These are phyloP conservation scores for Brotogeris chrysoptera DNA, from an alignment of 2,797 vertebrate species.

Conservation along the genomic window DNA sequence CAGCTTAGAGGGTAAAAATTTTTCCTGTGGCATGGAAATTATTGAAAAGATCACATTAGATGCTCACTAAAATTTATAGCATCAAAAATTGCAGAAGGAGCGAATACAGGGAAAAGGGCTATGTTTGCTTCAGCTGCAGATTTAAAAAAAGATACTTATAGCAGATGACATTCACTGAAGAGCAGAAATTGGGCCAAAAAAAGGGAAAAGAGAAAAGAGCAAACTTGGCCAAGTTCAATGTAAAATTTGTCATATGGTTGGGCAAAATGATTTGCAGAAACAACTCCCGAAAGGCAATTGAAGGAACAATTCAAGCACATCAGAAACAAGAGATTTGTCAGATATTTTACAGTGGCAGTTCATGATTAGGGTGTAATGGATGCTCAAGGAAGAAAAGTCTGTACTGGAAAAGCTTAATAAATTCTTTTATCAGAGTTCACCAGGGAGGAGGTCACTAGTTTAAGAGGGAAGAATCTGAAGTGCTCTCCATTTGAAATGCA, in stretches of 20 bases:
- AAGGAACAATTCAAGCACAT: background rate
- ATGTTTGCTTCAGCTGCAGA: background rate
- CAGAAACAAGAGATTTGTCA: slow-evolving; percentile 28
- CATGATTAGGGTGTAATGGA: background rate
- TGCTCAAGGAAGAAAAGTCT: background rate
- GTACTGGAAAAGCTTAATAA: slow-evolving; percentile 5
- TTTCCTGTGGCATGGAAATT: slow-evolving; percentile 14
- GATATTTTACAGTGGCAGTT: background rate
- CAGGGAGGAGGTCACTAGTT: slow-evolving; percentile 6
- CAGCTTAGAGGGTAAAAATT: slow-evolving; percentile 11
- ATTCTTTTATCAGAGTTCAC: slow-evolving; percentile 11
- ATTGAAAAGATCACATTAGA: background rate
- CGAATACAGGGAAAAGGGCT: background rate
- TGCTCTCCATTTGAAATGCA: background rate
- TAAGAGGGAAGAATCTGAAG: background rate
- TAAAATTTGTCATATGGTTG: background rate
- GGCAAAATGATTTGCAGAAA: slow-evolving; percentile 2
- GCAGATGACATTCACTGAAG: background rate
- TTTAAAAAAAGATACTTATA: background rate
- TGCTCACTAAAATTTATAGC: background rate
- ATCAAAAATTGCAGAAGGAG: background rate
- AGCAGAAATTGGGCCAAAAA: background rate
- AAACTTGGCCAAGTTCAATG: background rate
- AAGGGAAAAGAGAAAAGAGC: background rate
- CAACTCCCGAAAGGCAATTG: background rate